Evolutionary conservation across 2,888 invertebrate genomes (phyloP), one percentile per base, ranked within the genome.

Genomic region (Drosophila birchii): DNA sequence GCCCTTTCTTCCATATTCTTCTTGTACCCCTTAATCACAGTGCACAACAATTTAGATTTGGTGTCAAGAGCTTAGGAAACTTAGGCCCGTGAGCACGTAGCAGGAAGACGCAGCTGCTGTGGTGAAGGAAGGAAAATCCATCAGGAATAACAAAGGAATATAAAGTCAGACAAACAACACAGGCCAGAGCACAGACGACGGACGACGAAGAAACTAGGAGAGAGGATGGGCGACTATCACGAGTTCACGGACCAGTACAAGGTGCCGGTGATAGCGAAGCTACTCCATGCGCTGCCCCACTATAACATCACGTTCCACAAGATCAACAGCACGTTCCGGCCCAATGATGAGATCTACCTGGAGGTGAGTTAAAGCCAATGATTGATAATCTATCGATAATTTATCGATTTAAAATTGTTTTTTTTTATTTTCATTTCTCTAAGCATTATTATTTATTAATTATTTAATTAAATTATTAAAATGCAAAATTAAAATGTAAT

Each of bases 271-370:
- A 95, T 98, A 93, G 97, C 97, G 91, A 95, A 95, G 93, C 94
- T 97, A 93, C 95, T 98, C 93, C 98, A 98, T 93, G 94, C 95
- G 88, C 94, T 98, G 93, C 98, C 98, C 77, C 98, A 98, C 93
- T 95, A 98, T 92, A 98, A 98, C 93, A 96, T 98, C 91, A 96
- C 96, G 88, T 95, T 98, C 90, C 96, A 97, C 92, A 95, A 95
- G 88, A 97, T 98, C 93, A 98, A 98, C 93, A 96, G 96, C 91
- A 97, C 97, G 78, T 98, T 98, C 93, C 96, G 97, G 90, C 98
- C 97, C 54, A 95, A 96, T 89, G 97, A 97, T 91, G 96, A 96
- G 87, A 95, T 97, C 81, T 98, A 98, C 93, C 94, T 97, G 85
- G 98, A 98, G 96, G 97, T 97, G 92, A 93, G 29, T 41, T 41